Conservation (phyloP, 2,888 invertebrate genomes). For the Onchidella celtica region DNA sequence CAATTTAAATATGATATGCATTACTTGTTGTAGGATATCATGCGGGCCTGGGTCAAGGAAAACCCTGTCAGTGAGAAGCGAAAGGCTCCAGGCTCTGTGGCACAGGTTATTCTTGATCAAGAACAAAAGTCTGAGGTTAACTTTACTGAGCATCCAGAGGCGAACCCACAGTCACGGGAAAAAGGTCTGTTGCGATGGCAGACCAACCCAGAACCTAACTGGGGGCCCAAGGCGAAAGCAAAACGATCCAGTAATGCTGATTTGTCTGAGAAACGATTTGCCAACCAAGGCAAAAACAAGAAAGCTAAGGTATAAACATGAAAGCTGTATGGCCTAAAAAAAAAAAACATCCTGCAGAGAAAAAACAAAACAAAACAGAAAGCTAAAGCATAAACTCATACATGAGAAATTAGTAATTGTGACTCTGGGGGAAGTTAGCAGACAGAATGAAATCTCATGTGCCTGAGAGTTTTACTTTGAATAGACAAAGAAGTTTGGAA, state of each 20-base stretch:
- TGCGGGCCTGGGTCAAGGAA: conserved; percentile 87
- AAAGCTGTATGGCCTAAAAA: neutral
- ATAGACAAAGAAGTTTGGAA: no score
- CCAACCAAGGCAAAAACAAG: conserved; percentile 45
- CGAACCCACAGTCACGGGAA: conserved; percentile 90
- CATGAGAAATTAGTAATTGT: no score
- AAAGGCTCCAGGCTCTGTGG: conserved; percentile 67
- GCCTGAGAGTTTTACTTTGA: no score
- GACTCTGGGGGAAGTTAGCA: no score
- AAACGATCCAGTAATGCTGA: conserved; percentile 35
- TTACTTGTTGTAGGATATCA: conserved; percentile 83
- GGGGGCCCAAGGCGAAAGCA: conserved; percentile 94
- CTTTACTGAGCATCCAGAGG: conserved; percentile 83
- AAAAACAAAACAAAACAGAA: neutral
- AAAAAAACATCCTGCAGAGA: neutral
- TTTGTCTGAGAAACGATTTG: conserved; percentile 30
- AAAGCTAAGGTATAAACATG: conserved; percentile 26
- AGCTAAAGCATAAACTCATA: no score
- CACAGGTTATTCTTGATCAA: conserved; percentile 72
- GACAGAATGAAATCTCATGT: no score
- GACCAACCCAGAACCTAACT: conserved; percentile 90
- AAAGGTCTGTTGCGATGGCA: conserved; percentile 87
- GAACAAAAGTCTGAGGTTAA: conserved; percentile 64
- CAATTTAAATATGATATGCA: neutral
- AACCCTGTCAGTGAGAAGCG: conserved; percentile 72